Percentiles rank a stretch among this genome's conserved stretches.
These are phyloP conservation scores for Cydia splendana DNA, from an alignment of 1,140 invertebrate genomes.

Conservation along the genomic window DNA sequence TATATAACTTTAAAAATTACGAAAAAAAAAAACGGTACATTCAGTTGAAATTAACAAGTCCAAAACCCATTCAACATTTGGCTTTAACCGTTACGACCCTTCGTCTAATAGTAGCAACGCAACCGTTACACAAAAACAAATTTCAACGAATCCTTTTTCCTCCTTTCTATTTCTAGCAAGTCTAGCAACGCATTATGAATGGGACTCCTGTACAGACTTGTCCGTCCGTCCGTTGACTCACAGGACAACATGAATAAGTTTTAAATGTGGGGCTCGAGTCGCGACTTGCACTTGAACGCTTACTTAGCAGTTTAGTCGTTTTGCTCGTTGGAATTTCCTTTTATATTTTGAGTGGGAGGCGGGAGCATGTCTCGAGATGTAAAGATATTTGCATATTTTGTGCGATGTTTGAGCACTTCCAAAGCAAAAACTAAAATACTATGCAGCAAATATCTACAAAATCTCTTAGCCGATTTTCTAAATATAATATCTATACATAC, in stretches of 20 bases:
- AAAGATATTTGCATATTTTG: neutral
- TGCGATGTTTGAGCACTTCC: neutral
- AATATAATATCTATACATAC: too few relatives aligned
- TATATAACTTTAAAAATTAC: too few relatives aligned
- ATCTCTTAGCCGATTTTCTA: too few relatives aligned
- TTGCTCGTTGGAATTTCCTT: slow-evolving; percentile 5
- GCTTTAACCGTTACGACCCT: neutral
- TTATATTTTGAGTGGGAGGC: neutral
- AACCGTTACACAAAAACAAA: slow-evolving; percentile 40
- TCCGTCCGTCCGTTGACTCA: slow-evolving; percentile 9
- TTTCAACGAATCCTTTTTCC: neutral
- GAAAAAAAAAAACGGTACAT: neutral
- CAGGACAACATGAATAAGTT: neutral
- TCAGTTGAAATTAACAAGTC: neutral
- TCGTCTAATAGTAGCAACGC: neutral
- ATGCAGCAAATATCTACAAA: too few relatives aligned
- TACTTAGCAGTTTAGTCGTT: slow-evolving; percentile 14
- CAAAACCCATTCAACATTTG: neutral
- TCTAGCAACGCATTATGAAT: slow-evolving; percentile 8
- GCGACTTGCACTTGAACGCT: slow-evolving; percentile 27
- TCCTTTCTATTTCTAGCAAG: slow-evolving; percentile 22
- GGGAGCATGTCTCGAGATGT: neutral
- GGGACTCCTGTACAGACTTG: neutral
- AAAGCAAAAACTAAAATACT: neutral
- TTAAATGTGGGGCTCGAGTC: slow-evolving; percentile 29